Base-by-base conservation (phyloP, 2,888 invertebrate species). In the Epiblema foenella region DNA sequence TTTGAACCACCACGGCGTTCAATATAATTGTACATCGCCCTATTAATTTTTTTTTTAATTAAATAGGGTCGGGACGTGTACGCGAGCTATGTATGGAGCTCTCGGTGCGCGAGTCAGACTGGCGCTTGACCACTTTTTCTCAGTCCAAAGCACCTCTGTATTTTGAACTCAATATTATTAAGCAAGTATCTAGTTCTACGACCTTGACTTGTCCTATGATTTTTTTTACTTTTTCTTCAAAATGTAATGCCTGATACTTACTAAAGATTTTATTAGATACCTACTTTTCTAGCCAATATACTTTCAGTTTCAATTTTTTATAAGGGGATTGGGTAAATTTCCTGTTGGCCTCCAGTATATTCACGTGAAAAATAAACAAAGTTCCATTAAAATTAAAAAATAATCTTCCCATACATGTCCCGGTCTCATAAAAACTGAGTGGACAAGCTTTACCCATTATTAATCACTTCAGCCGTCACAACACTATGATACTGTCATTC, bases 391-490 rank as follows among this genome's bases (percentile, higher is more conserved):
- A 70, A 66, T 71, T 66, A 49, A 71, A 65, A 71, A 66, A 56
- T 46, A 66, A 66, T 67, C 71, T 67, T 56, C 60, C 85, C 85
- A 80, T 86, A 88, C 89, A 89, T 83, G 88, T 85, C 86, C 81
- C 84, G 84, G 85, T 89, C 86, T 88, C 86, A 89, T 84, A 87
- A 88, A 85, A 83, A 80, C 62, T 39, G 71, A 71, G 71, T 84
- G 87, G 85, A 91, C 93, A 91, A 83, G 87, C 85, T 82, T 81
- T 82, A 84, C 87, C 91, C 93, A 90, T 93, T 92, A 93, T 92
- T 93, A 92, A 93, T 93, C 93, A 92, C 89, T 85, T 75, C 82
- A 85, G 89, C 89, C 91, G 93, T 93, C 93, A 93, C 87, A 93
- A 93, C 92, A 93, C 88, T 88, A 87, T 87, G 89, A 93, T 92